phyloP scores from a whole-genome alignment of 2,113 vertebrate genomes.

The Clinocottus analis region DNA sequence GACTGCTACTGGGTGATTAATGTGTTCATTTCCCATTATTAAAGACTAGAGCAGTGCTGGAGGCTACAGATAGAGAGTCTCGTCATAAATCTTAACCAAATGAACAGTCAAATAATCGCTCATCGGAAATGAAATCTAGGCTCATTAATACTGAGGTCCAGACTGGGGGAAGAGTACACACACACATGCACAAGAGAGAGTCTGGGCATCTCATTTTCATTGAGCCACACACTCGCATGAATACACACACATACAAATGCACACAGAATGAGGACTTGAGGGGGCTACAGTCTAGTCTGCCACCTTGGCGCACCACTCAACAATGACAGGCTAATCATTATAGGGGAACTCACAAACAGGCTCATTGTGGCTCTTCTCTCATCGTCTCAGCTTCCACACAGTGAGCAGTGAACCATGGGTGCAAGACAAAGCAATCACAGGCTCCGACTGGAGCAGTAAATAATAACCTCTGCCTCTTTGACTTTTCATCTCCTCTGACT shows the following conservation, averaged over 20 bases:
- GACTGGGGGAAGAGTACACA: conserved; percentile 76
- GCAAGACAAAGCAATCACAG: conserved; percentile 39
- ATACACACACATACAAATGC: conserved; percentile 48
- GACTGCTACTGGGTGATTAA: conserved; percentile 97
- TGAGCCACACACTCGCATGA: conserved; percentile 21
- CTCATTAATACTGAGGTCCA: conserved; percentile 94
- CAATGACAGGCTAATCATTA: conserved; percentile 64
- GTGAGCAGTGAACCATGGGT: conserved; percentile 36
- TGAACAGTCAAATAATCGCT: conserved; percentile 98
- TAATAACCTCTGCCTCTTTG: conserved; percentile 26
- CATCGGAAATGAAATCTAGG: conserved; percentile 99
- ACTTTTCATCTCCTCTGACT: conserved; percentile 14
- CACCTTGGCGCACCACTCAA: conserved; percentile 51
- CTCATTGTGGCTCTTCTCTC: conserved; percentile 27
- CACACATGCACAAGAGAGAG: conserved; percentile 7
- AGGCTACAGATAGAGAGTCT: conserved; percentile 96
- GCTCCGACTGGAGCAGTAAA: conserved; percentile 10
- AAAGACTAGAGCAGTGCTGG: conserved; percentile 96
- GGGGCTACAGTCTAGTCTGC: conserved; percentile 40
- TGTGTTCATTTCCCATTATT: conserved; percentile 99
- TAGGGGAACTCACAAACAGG: conserved; percentile 10
- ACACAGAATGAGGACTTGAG: conserved; percentile 45
- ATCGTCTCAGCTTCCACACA: conserved; percentile 20
- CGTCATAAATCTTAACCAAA: conserved; percentile 97
- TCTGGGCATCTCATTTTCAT: conserved; percentile 29